Conservation (phyloP, 2,113 vertebrate species). For the Scatophagus argus region DNA sequence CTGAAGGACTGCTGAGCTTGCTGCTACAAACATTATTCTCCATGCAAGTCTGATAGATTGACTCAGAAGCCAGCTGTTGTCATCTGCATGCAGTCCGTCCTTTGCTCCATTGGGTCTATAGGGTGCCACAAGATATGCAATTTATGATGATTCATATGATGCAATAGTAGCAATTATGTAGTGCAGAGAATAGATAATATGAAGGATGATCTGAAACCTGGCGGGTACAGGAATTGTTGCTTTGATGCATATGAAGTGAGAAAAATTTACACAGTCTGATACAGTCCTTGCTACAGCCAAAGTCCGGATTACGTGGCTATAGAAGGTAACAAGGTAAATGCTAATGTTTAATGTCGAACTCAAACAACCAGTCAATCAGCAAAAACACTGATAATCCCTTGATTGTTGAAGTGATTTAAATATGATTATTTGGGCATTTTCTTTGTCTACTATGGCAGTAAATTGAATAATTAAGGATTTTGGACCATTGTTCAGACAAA, state of each 20-base stretch:
- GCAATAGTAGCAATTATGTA: conserved; percentile 14
- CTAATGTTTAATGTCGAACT: neutral
- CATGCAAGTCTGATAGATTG: conserved; percentile 26
- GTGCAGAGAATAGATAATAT: conserved; percentile 16
- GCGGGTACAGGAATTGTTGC: neutral
- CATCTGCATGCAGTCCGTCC: conserved; percentile 1
- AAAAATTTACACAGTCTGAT: neutral
- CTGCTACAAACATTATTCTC: conserved; percentile 36
- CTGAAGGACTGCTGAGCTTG: conserved; percentile 50
- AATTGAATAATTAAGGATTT: neutral
- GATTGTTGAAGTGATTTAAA: too few species aligned
- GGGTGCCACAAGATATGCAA: conserved; percentile 24
- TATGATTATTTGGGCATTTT: too few species aligned
- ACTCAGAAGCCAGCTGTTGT: conserved; percentile 30
- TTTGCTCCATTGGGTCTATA: conserved; percentile 18
- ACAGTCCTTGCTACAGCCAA: neutral
- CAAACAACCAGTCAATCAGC: neutral
- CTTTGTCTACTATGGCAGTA: neutral
- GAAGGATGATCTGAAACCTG: conserved; percentile 9
- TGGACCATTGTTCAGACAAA: neutral
- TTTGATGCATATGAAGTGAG: neutral
- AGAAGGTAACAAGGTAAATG: neutral
- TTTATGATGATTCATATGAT: conserved; percentile 40
- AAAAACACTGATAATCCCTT: neutral
- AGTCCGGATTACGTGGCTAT: neutral